phyloP scores from a whole-genome alignment of 37 sponge, comb jelly and placozoan genomes.

The Halichondria panicea region DNA sequence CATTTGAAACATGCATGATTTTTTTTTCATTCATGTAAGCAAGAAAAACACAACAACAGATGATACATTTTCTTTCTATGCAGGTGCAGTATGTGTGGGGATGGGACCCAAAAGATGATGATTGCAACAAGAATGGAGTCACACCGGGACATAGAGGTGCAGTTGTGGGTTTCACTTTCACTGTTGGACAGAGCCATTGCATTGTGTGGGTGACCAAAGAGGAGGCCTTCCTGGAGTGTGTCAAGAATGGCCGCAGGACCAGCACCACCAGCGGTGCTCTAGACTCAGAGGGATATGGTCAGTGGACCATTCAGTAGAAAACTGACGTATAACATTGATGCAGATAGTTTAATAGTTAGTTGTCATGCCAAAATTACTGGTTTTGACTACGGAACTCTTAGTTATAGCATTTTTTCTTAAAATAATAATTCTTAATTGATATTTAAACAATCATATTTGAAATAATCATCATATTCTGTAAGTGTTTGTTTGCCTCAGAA shows the following conservation, averaged over 20 bases:
- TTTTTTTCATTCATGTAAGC: no score
- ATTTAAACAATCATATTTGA: no score
- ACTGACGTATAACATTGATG: no score
- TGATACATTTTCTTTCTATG: neutral
- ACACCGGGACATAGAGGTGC: constrained; percentile 1
- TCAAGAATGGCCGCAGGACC: neutral
- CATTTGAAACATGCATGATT: no score
- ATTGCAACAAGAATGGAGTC: neutral
- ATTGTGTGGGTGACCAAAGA: constrained; percentile 25
- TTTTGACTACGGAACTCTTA: no score
- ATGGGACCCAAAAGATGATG: constrained; percentile 17
- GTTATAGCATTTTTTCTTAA: no score
- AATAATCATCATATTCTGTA: no score
- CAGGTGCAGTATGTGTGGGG: constrained; percentile 25
- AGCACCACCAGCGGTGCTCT: neutral
- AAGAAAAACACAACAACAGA: no score
- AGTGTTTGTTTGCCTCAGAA: no score
- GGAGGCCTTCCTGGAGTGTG: constrained; percentile 37
- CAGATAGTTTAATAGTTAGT: no score
- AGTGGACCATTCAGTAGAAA: constrained; percentile 34
- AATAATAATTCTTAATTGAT: no score
- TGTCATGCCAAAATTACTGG: no score
- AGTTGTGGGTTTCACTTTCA: constrained; percentile 19
- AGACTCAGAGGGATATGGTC: constrained; percentile 10
- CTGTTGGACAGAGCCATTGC: neutral